Evolutionary conservation across 2,113 vertebrate genomes (phyloP).

Genomic region (Cololabis saira): DNA sequence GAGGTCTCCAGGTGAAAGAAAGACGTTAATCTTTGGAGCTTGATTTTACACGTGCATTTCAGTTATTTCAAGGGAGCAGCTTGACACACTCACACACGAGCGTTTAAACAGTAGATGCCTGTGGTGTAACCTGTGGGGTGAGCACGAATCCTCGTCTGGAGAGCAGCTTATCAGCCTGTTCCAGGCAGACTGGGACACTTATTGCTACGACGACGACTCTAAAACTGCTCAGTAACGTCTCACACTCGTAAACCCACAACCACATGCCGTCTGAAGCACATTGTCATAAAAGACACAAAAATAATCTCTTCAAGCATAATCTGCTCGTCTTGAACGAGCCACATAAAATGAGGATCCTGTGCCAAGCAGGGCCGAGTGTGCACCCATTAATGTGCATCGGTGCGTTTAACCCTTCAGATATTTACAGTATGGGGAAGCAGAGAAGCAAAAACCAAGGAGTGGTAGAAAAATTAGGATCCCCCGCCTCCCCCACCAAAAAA

Average conservation of each 20-base stretch:
- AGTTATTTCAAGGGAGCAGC: not conserved
- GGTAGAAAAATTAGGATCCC: not conserved
- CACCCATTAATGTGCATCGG: constrained; percentile 14
- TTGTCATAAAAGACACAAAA: constrained; percentile 10
- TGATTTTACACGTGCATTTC: constrained; percentile 29
- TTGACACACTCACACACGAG: not conserved
- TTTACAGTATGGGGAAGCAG: constrained; percentile 13
- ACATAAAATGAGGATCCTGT: constrained; percentile 13
- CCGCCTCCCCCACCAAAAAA: too few species aligned
- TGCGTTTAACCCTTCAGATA: not conserved
- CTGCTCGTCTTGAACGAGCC: constrained; percentile 14
- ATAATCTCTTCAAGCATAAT: constrained; percentile 38
- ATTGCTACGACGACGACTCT: constrained; percentile 25
- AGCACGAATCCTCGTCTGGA: constrained; percentile 15
- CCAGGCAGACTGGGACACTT: constrained; percentile 51
- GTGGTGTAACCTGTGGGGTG: constrained; percentile 37
- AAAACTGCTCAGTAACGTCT: constrained; percentile 39
- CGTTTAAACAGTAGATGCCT: not conserved
- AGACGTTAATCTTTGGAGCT: constrained; percentile 39
- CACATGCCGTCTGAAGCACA: constrained; percentile 21
- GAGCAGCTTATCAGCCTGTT: constrained; percentile 43
- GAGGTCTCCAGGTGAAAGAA: constrained; percentile 29
- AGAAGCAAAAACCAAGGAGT: not conserved
- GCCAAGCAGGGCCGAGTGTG: not conserved
- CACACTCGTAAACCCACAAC: not conserved